Evolutionary conservation across 1,140 invertebrate species (phyloP).

Genomic region (Planococcus citri): DNA sequence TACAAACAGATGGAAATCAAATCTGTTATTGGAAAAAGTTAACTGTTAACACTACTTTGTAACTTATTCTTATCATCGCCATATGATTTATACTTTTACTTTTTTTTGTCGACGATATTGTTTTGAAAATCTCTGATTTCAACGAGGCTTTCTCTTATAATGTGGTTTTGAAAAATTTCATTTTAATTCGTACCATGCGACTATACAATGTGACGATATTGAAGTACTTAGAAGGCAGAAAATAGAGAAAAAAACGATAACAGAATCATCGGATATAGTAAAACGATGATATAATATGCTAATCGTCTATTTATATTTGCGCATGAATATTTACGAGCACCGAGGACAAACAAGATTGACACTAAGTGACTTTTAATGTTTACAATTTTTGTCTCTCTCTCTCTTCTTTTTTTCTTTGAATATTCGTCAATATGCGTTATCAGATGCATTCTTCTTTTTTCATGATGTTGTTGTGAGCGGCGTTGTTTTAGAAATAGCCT

Average conservation of each 20-base stretch:
- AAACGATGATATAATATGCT: slow-evolving; percentile 6
- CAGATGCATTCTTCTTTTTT: not conserved
- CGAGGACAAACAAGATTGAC: not conserved
- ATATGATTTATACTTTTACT: not conserved
- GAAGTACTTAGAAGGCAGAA: too few species aligned
- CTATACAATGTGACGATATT: too few species aligned
- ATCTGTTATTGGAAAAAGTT: not conserved
- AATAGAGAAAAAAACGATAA: too few species aligned
- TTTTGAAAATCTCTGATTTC: not conserved
- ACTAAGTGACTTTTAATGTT: slow-evolving; percentile 7
- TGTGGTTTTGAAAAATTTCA: not conserved
- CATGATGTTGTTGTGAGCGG: too few species aligned
- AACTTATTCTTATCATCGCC: not conserved
- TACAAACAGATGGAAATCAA: not conserved
- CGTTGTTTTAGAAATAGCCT: too few species aligned
- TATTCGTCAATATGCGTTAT: not conserved
- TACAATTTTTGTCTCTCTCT: too few species aligned
- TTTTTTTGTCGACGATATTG: not conserved
- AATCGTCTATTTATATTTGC: not conserved
- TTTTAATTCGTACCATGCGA: not conserved
- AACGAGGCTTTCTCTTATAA: not conserved
- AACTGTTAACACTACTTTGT: too few species aligned
- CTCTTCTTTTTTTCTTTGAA: not conserved
- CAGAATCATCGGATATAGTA: not conserved
- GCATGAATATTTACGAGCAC: slow-evolving; percentile 1